phyloP scores from a whole-genome alignment of 2,888 invertebrate genomes.

The Caenorhabditis drosophilae region DNA sequence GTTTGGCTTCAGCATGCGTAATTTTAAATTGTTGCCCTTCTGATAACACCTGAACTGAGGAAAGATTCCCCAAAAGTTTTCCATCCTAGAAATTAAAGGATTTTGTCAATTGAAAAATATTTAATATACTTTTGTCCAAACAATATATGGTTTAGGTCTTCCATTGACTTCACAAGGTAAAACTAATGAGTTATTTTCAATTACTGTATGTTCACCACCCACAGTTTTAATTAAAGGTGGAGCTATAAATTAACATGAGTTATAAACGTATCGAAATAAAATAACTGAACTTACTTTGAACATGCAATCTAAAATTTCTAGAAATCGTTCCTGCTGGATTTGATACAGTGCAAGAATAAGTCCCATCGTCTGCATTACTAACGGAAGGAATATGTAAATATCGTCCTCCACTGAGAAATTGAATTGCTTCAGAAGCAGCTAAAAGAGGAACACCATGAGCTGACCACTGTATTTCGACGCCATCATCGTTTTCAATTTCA shows the following conservation, averaged over 20 bases:
- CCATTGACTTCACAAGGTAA: slow-evolving; percentile 72
- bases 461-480: slow-evolving; percentile 49
- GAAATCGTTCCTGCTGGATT: slow-evolving; percentile 73
- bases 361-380: slow-evolving; percentile 74
- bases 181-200: slow-evolving; percentile 70
- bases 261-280: background rate
- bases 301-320: slow-evolving; percentile 54
- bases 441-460: slow-evolving; percentile 50
- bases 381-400: slow-evolving; percentile 72
- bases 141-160: slow-evolving; percentile 71
- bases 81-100: slow-evolving; percentile 46
- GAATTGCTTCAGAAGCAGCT: slow-evolving; percentile 40
- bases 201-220: slow-evolving; percentile 66
- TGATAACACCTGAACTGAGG: slow-evolving; percentile 54
- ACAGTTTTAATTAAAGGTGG: slow-evolving; percentile 70
- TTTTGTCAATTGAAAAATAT: background rate
- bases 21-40: slow-evolving; percentile 67
- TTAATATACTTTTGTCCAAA: slow-evolving; percentile 70
- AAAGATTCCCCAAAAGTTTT: slow-evolving; percentile 35
- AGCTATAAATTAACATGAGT: slow-evolving; percentile 61
- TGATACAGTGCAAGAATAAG: slow-evolving; percentile 74
- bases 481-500: slow-evolving; percentile 63
- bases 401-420: slow-evolving; percentile 52
- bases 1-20: slow-evolving; percentile 49
- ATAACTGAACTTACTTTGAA: slow-evolving; percentile 71